phyloP scores from a whole-genome alignment of 2,888 invertebrate species.

The Lycia hirtaria region DNA sequence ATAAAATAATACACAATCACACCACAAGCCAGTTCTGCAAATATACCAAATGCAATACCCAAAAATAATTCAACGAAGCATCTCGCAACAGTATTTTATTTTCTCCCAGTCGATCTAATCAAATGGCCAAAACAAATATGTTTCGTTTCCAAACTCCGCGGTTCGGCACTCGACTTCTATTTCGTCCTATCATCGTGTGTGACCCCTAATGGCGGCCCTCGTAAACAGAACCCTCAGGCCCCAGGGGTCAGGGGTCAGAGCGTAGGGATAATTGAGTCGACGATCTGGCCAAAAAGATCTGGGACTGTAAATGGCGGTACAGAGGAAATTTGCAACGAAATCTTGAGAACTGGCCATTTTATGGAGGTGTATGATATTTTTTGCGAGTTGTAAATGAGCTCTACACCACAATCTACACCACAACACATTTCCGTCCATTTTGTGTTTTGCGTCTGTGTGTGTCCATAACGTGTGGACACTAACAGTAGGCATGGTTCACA shows the following conservation, averaged over 20 bases:
- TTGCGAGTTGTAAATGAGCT: background rate
- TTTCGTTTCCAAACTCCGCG: conserved; percentile 4
- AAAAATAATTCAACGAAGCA: conserved; percentile 6
- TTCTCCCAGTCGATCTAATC: conserved; percentile 18
- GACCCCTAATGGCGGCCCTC: conserved; percentile 32
- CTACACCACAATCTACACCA: too few species aligned
- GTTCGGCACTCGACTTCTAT: conserved; percentile 9
- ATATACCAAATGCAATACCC: conserved; percentile 4
- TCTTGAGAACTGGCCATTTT: background rate
- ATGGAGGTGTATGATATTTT: background rate
- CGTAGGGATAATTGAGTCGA: conserved; percentile 34
- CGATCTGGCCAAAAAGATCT: conserved; percentile 8
- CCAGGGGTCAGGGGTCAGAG: conserved; percentile 24
- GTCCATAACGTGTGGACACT: too few species aligned
- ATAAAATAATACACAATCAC: background rate
- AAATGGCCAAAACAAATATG: conserved; percentile 20
- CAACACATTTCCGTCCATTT: too few species aligned
- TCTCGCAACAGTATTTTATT: conserved; percentile 19
- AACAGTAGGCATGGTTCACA: too few species aligned
- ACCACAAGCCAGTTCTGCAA: background rate
- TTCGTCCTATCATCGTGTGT: conserved; percentile 24
- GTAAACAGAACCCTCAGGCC: conserved; percentile 27
- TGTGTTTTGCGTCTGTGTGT: too few species aligned
- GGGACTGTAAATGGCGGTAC: conserved; percentile 9
- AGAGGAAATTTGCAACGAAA: background rate